Evolutionary conservation across 1,140 invertebrate species (phyloP).

Genomic region (Scylla paramamosain): DNA sequence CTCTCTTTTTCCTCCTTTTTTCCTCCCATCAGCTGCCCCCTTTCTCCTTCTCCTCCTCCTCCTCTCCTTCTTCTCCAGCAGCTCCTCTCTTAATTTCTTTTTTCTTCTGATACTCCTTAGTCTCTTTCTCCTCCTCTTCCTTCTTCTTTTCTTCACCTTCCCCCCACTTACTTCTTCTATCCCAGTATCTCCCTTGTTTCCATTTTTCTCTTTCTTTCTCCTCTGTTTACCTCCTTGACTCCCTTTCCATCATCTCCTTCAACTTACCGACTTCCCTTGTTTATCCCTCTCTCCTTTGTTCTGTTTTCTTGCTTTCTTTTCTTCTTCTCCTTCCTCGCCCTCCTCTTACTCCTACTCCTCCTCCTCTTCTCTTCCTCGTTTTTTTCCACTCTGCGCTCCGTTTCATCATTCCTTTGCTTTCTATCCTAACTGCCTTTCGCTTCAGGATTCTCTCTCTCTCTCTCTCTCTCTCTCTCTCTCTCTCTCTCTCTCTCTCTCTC

Average conservation of each 20-base stretch:
- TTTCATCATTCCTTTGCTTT: too few relatives aligned
- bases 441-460: not conserved
- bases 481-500: not conserved
- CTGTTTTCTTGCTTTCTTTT: not conserved
- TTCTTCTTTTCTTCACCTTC: not conserved
- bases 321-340: not conserved
- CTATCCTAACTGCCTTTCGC: too few relatives aligned
- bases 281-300: not conserved
- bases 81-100: not conserved
- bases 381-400: too few relatives aligned
- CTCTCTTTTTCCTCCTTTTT: too few relatives aligned
- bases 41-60: too few relatives aligned
- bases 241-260: not conserved
- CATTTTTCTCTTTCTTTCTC: not conserved
- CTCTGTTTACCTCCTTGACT: not conserved
- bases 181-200: not conserved
- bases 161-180: not conserved
- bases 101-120: not conserved
- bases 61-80: not conserved
- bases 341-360: too few relatives aligned
- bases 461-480: slow-evolving; percentile 5
- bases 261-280: too few relatives aligned
- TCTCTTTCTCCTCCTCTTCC: not conserved
- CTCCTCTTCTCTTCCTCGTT: too few relatives aligned
- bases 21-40: too few relatives aligned